Conservation (phyloP, 53 echinoderm and acorn worm genomes). For the Holothuria leucospilota region DNA sequence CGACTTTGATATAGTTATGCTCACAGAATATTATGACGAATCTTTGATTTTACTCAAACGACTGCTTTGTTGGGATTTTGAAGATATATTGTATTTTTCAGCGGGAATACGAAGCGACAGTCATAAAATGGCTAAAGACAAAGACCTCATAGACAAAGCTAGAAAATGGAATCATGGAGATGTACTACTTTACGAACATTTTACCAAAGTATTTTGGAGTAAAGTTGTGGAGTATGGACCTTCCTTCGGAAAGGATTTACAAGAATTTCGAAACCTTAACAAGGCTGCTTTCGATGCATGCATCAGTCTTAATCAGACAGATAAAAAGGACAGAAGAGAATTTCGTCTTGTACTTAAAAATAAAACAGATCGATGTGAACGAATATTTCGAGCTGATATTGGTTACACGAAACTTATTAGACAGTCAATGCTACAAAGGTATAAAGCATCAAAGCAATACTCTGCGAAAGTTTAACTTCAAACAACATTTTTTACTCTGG, state of each 20-base stretch:
- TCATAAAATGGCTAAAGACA: constrained; percentile 25
- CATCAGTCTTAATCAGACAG: constrained; percentile 8
- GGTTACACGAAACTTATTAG: neutral
- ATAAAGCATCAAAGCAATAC: too few species aligned
- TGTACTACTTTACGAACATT: constrained; percentile 57
- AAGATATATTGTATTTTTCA: constrained; percentile 65
- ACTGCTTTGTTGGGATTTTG: constrained; percentile 65
- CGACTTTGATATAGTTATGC: constrained; percentile 71
- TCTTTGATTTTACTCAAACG: constrained; percentile 55
- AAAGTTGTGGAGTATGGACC: constrained; percentile 41
- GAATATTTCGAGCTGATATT: neutral
- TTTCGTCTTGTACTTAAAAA: constrained; percentile 41
- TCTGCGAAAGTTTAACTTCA: too few species aligned
- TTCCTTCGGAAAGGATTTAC: constrained; percentile 2
- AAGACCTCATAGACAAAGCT: constrained; percentile 19
- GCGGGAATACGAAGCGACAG: constrained; percentile 47
- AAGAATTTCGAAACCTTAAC: constrained; percentile 9
- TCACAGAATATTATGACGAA: constrained; percentile 72
- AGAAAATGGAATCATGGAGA: constrained; percentile 55
- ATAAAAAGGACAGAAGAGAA: constrained; percentile 33
- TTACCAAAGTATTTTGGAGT: constrained; percentile 56
- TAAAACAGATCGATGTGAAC: neutral
- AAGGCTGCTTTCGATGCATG: constrained; percentile 39
- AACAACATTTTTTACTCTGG: too few species aligned
- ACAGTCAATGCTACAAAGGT: constrained; percentile 5